Percentiles rank a stretch among this genome's conserved stretches.
Evolutionary conservation across 64 coral and sea anemone genomes (phyloP).

Genomic region (Stichodactyla helianthus): DNA sequence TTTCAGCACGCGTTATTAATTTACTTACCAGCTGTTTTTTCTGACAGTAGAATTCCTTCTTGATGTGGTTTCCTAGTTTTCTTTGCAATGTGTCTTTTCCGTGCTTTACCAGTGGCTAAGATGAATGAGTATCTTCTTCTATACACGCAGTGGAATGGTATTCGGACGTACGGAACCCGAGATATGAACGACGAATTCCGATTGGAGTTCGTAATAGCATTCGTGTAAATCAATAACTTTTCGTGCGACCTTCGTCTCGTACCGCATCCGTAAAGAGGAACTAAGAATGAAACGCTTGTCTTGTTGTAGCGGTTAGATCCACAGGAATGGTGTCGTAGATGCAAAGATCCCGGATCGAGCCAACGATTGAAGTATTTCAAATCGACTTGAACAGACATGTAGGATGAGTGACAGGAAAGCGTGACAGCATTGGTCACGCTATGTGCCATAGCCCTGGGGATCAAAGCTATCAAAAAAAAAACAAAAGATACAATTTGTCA

Average conservation of each 20-base stretch:
- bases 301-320: neutral
- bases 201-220: neutral
- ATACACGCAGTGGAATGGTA: neutral
- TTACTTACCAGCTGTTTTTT: neutral
- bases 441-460: neutral
- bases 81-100: neutral
- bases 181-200: neutral
- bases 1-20: no score
- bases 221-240: conserved; percentile 10
- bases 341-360: neutral
- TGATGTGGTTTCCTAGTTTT: neutral
- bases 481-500: neutral
- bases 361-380: neutral
- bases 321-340: neutral
- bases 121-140: neutral
- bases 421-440: conserved; percentile 6
- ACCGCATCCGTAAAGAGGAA: conserved; percentile 9
- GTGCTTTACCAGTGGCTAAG: neutral
- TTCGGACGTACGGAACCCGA: neutral
- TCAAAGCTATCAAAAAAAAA: conserved; percentile 7
- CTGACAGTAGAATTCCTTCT: neutral
- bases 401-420: neutral
- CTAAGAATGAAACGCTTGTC: neutral
- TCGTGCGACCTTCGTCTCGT: neutral
- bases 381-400: conserved; percentile 2